Evolutionary conservation across 2,113 vertebrate genomes (phyloP), one percentile per base, ranked within the genome.

Genomic region (Petrocephalus zakoni): DNA sequence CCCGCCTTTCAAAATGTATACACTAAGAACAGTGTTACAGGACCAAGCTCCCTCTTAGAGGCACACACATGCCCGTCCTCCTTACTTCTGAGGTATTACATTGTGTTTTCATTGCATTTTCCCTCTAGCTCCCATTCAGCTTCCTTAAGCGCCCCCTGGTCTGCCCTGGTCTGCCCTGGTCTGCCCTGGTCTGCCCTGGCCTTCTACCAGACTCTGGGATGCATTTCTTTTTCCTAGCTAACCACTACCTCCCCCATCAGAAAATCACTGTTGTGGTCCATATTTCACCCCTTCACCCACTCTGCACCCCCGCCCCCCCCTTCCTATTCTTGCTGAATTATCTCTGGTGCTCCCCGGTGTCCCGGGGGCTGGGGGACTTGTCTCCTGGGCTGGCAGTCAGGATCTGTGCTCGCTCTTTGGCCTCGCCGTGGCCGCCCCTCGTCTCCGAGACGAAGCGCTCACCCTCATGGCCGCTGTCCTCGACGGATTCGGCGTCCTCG

Each of bases 401-500:
- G 64, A 85, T 55, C 89, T 92, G 92, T 29, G 89, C 89, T 87
- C 90, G 89, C 19, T 92, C 93, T 68, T 68, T 89, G 15, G 90
- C 92, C 4, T 92, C 91, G 82, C 88, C 86, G 81, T 92, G 92
- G 0, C 42, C 11, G 89, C 95, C 95, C 0, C 87, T 22, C 17
- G 94, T 92, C 92, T 97, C 96, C 85, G 96, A 96, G 93, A 96
- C 95, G 91, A 96, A 96, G 93, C 94, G 95, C 34, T 93, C 92
- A 82, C 81, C 91, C 34, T 97, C 96, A 91, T 95, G 93, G 0
- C 95, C 95, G 91, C 96, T 96, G 8, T 97, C 97, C 91, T 97
- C 97, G 0, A 97, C 96, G 90, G 96, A 97, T 89, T 93, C 89
- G 0, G 96, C 96, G 91, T 96, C 97, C 93, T 97, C 97, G 0